Evolutionary conservation across 2,113 vertebrate genomes (phyloP), one percentile per base, ranked within the genome.

Genomic region (cattle (Bos taurus)): DNA sequence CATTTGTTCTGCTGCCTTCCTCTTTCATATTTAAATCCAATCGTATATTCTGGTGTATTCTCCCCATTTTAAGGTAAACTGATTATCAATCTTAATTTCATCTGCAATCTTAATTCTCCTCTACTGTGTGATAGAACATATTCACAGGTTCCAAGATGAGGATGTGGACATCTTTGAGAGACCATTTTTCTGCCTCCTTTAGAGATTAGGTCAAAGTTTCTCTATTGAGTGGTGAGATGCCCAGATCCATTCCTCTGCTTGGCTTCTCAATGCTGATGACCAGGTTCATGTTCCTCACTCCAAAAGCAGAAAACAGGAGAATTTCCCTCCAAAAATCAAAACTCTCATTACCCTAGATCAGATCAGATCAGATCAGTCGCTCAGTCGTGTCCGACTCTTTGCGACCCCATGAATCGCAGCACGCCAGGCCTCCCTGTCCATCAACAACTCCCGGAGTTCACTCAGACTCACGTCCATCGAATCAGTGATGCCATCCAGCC

Each of bases 141-240:
- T 40, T 95, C 33, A 90, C 15, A 60, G 84, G 80, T 88, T 30
- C 57, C 6, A 16, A 14, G 43, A 56, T 77, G 57, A 94, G 78
- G 88, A 86, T 48, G 25, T 92, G n/a, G 19, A 95, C 23, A 77
- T 92, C 28, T 92, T 90, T 94, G 43, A 96, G 71, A 92, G 19
- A 67, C 23, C 14, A 30, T 89, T 95, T 59, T 94, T 90, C 28
- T 96, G 59, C 33, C n/a, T 89, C 50, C 3, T 5, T 59, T 15
- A 77, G 80, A 92, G 59, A 92, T 78, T 93, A 97, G 67, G 54
- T 92, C 40, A 87, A 48, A 91, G 19, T 96, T 28, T 91, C 11
- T 87, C 21, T 87, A 36, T 59, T 91, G 50, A 50, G 10, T 77
- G 46, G 19, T 64, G 43, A 92, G 36, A 83, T 60, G 36, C 5